Evolutionary conservation across 2,113 vertebrate genomes (phyloP), one percentile per base, ranked within the genome.

Genomic region (Recurvirostra avosetta): DNA sequence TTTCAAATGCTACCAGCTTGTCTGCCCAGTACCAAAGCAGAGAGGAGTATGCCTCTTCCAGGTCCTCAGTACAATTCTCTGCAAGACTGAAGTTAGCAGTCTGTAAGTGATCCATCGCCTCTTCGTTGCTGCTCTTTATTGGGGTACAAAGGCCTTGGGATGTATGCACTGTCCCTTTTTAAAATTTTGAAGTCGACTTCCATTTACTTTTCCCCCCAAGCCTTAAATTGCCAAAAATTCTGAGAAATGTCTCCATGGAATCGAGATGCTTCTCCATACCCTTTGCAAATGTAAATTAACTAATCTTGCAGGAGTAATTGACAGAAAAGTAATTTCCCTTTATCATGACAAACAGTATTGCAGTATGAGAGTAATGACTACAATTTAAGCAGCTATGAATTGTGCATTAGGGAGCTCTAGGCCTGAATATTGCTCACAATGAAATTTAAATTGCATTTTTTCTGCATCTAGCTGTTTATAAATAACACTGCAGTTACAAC

Each of bases 381-480:
- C 92, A 94, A 83, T 96, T 97, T 97, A 95, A 88, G 47, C 86
- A 79, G 70, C 91, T 90, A 91, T 91, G 95, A 97, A 94, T 95
- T 95, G 94, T 96, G 74, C 91, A 92, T 97, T 87, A 89, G 92
- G 96, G 93, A 94, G 49, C 63, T 95, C 79, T 76, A 91, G 67
- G 82, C 77, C 80, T 95, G 79, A 91, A 88, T 94, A 91, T 87
- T 74, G 76, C 71, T 91, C 63, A 95, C 85, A 84, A 68, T 94
- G 53, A 94, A 97, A 95, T 96, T 95, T 94, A 96, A 96, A 97
- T 95, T 83, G 63, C 83, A 83, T 82, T 95, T 92, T 86, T 94
- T 94, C 76, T 93, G 56, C 77, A 83, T 91, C 84, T 96, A 87
- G 38, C 85, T 96, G 82, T 95, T 97, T 97, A 91, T 96, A 97